Conservation (phyloP, 2,797 vertebrate species). For the Pogonophryne albipinna region DNA sequence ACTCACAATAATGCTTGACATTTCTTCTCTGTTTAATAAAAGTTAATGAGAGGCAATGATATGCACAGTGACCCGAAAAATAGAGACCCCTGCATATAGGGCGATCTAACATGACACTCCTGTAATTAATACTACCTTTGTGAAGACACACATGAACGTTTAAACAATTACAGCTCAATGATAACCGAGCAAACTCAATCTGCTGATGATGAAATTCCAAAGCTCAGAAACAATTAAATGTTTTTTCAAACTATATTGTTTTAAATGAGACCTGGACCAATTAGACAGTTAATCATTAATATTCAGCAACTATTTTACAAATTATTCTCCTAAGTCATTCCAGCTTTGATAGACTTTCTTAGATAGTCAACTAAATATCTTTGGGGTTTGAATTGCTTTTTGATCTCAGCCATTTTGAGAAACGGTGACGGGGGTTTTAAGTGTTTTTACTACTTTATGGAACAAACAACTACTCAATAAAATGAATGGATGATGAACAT, state of each 20-base stretch:
- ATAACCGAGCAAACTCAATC: neutral
- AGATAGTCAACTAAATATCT: neutral
- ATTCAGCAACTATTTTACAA: neutral
- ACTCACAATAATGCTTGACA: conserved; percentile 37
- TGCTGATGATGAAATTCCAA: neutral
- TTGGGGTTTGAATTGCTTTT: neutral
- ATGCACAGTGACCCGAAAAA: neutral
- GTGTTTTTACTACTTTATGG: neutral
- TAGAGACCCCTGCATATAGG: neutral
- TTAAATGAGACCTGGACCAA: neutral
- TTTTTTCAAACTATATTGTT: neutral
- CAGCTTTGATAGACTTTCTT: neutral
- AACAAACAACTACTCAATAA: neutral
- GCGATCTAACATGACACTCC: neutral
- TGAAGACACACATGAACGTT: neutral
- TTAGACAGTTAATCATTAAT: neutral
- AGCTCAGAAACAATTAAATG: too few species aligned
- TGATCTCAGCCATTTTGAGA: neutral
- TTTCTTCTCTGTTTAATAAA: conserved; percentile 28
- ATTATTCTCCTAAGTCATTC: neutral
- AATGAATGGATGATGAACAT: neutral
- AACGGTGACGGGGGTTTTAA: neutral
- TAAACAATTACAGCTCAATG: neutral
- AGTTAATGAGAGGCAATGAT: neutral
- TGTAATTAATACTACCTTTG: neutral